Evolutionary conservation across 2,113 vertebrate genomes (phyloP), one percentile per base, ranked within the genome.

Genomic region (Rhizomys pruinosus): DNA sequence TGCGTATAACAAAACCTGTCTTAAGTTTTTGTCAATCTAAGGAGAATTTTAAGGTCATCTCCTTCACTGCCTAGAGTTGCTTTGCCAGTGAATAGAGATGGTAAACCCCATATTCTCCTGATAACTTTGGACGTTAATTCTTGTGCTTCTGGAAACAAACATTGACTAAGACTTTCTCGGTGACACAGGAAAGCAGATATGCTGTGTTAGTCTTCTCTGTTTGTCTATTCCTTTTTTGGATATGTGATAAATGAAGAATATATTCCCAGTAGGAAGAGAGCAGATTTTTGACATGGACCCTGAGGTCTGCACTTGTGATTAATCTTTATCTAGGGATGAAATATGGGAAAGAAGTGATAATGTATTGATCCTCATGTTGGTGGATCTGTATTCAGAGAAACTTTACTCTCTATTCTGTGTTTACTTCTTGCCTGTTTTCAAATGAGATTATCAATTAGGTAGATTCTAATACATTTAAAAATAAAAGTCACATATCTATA

Each of bases 361-460:
- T 52, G 2, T 66, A 15, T 42, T 16, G 71, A 1, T 72, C 42
- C 66, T 12, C 84, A 42, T 5, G 1, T 44, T 80, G 52, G 3
- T 39, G 6, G 44, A 7, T 73, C 12, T 86, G 6, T 13, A 37
- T 44, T 85, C 27, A 94, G 32, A 37, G 61, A 69, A 61, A 0
- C 25, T 7, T 61, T 68, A 63, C 32, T 7, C 52, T 81, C 10
- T 32, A 2, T 76, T 59, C 1, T 71, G 1, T 66, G 0, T 78
- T 12, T 59, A 63, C 12, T 84, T 55, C 87, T 90, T 93, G 87
- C 5, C 34, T 93, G n/a, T n/a, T n/a, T n/a, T n/a, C n/a, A n/a
- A n/a, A n/a, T n/a, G n/a, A n/a, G n/a, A n/a, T n/a, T n/a, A n/a
- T n/a, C n/a, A n/a, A n/a, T n/a, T n/a, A n/a, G n/a, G n/a, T n/a